Evolutionary conservation across 2,888 invertebrate genomes (phyloP).

Genomic region (Chromoteleia sp.): DNA sequence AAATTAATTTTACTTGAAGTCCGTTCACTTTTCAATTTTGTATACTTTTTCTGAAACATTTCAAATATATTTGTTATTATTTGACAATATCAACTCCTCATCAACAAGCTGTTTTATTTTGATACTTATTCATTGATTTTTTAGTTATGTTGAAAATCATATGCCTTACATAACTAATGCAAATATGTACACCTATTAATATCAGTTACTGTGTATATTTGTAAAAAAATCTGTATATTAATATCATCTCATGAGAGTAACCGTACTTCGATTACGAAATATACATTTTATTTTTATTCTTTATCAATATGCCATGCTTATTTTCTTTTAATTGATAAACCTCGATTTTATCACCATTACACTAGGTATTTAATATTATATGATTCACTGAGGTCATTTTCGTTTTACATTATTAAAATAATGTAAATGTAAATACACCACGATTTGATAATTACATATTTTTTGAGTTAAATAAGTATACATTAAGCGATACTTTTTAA

Average conservation of each 20-base stretch:
- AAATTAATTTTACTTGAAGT: too few species aligned
- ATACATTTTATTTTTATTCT: conserved; percentile 2
- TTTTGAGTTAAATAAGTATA: too few species aligned
- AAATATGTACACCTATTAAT: conserved; percentile 66
- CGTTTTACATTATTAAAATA: too few species aligned
- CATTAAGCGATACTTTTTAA: too few species aligned
- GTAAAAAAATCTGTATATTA: conserved; percentile 46
- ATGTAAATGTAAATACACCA: too few species aligned
- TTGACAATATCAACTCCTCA: conserved; percentile 27
- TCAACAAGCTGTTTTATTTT: conserved; percentile 5
- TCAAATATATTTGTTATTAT: conserved; percentile 12
- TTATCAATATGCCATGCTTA: conserved; percentile 4
- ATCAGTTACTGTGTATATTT: conserved; percentile 65
- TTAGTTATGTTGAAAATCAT: conserved; percentile 11
- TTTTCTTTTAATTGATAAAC: not conserved
- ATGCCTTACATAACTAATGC: conserved; percentile 56
- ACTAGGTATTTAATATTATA: too few species aligned
- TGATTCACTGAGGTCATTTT: too few species aligned
- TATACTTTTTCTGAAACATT: not conserved
- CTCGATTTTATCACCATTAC: not conserved
- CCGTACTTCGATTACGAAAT: conserved; percentile 11
- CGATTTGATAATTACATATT: too few species aligned
- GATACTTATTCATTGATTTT: not conserved
- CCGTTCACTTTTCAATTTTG: not conserved
- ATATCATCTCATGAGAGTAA: conserved; percentile 46